Evolutionary conservation across 2,797 vertebrate genomes (phyloP), one percentile per base, ranked within the genome.

Genomic region (Anguilla marmorata): DNA sequence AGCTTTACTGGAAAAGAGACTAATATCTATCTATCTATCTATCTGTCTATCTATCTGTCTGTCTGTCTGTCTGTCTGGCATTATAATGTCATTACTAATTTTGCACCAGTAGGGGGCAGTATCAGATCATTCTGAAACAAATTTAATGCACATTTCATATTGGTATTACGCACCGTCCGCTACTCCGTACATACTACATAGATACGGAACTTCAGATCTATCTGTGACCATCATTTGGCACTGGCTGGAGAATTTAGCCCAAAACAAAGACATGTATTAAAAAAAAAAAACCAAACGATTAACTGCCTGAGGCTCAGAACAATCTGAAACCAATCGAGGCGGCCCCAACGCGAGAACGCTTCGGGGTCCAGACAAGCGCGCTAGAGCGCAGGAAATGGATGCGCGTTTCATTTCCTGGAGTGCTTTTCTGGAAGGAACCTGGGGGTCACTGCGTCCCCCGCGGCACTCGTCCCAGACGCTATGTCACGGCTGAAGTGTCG

Each of bases 21-120:
- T 21, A 63, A 3, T 60, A 66, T 66, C 63, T 8, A 66, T 52
- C 50, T 19, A 21, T 63, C 3, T 4, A 63, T 63, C 12, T 19
- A 12, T 74, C 1, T 74, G 0, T 30, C 72, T 63, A 66, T 66
- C 63, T n/a, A 66, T 66, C 66, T 63, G 19, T 52, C 50, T 19
- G 21, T 63, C 3, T 3, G 14, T 63, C 12, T 19, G 58, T 37
- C 1, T 74, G 12, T 14, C 72, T 24, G 12, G 9, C 3, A 8
- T 41, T 45, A 45, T 19, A 79, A 37, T 41, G 16, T 21, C 3
- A 79, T 37, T 41, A 19, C 37, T 19, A 19, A 30, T 58, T 76
- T 74, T 74, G 1, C 6, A 88, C 33, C 83, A 79, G 83, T 85
- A 88, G 87, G 63, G 85, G 87, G 83, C 83, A 85, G 50, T 63